Percentiles rank a stretch among this genome's conserved stretches.
Conservation (phyloP, 2,113 vertebrate species). For the Aplodontia rufa region DNA sequence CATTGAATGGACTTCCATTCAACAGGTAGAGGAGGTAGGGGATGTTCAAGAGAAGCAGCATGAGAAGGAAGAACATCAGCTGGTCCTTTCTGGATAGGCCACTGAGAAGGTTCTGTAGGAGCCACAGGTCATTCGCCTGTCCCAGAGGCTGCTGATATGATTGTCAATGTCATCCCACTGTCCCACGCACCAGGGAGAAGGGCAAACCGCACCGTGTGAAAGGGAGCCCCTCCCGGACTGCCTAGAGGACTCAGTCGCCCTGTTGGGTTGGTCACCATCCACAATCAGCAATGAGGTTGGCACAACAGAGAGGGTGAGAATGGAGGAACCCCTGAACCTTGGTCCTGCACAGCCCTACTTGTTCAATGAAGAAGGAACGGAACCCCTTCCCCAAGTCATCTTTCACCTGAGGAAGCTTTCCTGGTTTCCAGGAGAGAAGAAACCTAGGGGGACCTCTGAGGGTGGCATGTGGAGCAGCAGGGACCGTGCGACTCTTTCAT, state of each 20-base stretch:
- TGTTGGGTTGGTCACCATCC: background rate
- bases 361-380: background rate
- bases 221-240: background rate
- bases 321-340: background rate
- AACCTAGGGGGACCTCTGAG: fast-evolving
- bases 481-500: fast-evolving
- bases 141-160: background rate
- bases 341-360: background rate
- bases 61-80: background rate
- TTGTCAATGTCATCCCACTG: background rate
- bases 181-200: background rate
- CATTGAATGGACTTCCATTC: background rate
- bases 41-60: background rate
- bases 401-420: background rate
- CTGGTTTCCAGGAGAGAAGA: background rate
- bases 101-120: background rate
- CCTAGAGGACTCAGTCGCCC: too few species aligned
- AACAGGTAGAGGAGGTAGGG: background rate
- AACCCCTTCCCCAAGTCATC: background rate
- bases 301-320: too few species aligned
- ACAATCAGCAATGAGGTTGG: fast-evolving
- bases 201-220: background rate
- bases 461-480: too few species aligned
- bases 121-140: background rate
- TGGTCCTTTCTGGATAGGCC: background rate